Conservation (phyloP, 1,140 invertebrate genomes). For the Harpegnathos saltator region DNA sequence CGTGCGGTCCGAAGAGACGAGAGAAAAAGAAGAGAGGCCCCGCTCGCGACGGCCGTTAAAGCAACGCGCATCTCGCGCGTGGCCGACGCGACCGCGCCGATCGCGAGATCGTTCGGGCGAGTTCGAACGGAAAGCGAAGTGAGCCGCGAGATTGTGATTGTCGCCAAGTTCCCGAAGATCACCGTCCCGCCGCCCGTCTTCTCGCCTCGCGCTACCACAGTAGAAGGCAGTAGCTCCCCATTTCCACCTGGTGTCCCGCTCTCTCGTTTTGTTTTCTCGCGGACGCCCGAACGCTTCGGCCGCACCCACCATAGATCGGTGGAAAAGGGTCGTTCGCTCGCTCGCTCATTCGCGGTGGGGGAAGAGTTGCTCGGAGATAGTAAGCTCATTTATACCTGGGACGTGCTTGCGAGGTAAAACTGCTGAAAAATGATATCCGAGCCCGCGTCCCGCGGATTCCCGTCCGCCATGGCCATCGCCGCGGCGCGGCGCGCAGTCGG, state of each 20-base stretch:
- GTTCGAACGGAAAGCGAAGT: too few relatives aligned
- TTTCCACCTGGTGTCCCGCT: constrained; percentile 29
- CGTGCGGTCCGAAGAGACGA: background rate
- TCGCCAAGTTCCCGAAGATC: background rate
- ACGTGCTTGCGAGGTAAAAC: constrained; percentile 76
- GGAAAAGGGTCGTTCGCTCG: constrained; percentile 24
- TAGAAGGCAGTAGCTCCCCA: constrained; percentile 27
- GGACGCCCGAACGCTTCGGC: constrained; percentile 49
- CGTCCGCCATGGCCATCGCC: constrained; percentile 61
- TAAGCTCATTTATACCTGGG: constrained; percentile 76
- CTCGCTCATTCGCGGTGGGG: constrained; percentile 13
- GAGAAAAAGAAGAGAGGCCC: background rate
- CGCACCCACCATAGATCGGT: constrained; percentile 60
- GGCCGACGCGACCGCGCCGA: too few relatives aligned
- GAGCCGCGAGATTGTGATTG: too few relatives aligned
- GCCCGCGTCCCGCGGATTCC: constrained; percentile 59
- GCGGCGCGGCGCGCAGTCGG: constrained; percentile 37
- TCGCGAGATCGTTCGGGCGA: background rate
- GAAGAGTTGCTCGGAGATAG: constrained; percentile 72
- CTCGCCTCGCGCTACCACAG: constrained; percentile 29
- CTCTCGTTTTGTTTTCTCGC: constrained; percentile 35
- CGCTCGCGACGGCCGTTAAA: background rate
- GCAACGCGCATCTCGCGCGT: background rate
- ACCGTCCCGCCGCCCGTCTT: too few relatives aligned
- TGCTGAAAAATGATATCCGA: constrained; percentile 81